These are phyloP conservation scores for Copidosoma floridanum DNA, from an alignment of 1,140 invertebrate species.

Conservation along the genomic window DNA sequence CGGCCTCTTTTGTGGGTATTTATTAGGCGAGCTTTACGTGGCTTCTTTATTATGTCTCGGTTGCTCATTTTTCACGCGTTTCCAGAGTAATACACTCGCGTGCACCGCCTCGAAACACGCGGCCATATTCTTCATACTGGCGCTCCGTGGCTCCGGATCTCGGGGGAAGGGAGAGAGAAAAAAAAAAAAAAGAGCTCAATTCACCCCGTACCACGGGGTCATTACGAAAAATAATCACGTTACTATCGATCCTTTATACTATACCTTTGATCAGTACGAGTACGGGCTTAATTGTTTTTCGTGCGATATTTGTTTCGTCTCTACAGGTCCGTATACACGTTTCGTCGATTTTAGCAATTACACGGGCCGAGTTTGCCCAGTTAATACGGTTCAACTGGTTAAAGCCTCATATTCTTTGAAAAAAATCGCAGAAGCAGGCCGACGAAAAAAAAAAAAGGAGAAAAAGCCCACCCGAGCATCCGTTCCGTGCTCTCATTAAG, in stretches of 20 bases:
- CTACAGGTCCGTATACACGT: no score
- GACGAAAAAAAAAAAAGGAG: neutral
- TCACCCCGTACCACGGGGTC: no score
- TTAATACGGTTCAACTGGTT: neutral
- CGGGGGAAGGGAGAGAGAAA: neutral
- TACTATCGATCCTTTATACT: no score
- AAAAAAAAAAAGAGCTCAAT: neutral
- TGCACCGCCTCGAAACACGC: neutral
- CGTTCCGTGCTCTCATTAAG: constrained; percentile 34
- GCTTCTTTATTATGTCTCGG: constrained; percentile 14
- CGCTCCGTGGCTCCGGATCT: no score
- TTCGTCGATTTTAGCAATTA: no score
- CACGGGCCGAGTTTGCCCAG: neutral
- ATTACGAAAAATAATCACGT: no score
- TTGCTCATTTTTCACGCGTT: constrained; percentile 1
- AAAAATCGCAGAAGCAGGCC: neutral
- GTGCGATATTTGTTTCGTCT: no score
- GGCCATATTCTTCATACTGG: no score
- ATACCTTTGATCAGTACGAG: no score
- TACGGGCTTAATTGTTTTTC: no score
- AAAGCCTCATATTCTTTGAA: no score
- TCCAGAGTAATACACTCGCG: neutral
- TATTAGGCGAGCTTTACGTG: neutral
- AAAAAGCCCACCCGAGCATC: constrained; percentile 13
- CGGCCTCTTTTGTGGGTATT: constrained; percentile 7